These are phyloP conservation scores for Brachionus asplanchnoidis DNA, from an alignment of 1,140 invertebrate species.

Conservation along the genomic window DNA sequence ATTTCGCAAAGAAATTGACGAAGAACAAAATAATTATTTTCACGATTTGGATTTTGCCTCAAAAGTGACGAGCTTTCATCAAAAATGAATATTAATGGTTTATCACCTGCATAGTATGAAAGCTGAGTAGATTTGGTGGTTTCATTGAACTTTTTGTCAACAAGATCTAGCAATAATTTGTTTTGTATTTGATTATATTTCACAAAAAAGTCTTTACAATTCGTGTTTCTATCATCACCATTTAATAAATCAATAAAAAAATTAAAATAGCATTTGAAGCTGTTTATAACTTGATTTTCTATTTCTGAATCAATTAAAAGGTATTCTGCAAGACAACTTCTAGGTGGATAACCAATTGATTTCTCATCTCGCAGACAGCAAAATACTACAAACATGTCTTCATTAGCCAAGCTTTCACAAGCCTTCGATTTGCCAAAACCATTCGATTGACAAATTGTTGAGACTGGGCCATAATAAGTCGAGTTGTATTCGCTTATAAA, in stretches of 20 bases:
- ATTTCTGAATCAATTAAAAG: neutral
- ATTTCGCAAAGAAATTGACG: neutral
- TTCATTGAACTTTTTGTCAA: no score
- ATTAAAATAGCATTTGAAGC: constrained; percentile 2
- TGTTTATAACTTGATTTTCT: neutral
- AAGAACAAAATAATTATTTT: constrained; percentile 1
- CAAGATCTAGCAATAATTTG: no score
- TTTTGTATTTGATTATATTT: no score
- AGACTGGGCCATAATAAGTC: neutral
- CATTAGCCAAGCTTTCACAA: neutral
- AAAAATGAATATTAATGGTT: neutral
- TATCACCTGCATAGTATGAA: neutral
- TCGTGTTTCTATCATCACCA: neutral
- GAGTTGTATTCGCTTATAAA: neutral
- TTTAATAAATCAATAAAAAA: neutral
- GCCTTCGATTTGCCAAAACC: neutral
- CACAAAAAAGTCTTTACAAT: neutral
- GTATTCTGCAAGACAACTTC: neutral
- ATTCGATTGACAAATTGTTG: neutral
- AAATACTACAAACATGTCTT: neutral
- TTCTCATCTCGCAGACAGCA: neutral
- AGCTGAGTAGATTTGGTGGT: no score
- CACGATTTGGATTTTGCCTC: neutral
- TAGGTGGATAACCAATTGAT: neutral
- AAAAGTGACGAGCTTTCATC: neutral